phyloP scores from a whole-genome alignment of 2,797 vertebrate species.

The Lagorchestes hirsutus region DNA sequence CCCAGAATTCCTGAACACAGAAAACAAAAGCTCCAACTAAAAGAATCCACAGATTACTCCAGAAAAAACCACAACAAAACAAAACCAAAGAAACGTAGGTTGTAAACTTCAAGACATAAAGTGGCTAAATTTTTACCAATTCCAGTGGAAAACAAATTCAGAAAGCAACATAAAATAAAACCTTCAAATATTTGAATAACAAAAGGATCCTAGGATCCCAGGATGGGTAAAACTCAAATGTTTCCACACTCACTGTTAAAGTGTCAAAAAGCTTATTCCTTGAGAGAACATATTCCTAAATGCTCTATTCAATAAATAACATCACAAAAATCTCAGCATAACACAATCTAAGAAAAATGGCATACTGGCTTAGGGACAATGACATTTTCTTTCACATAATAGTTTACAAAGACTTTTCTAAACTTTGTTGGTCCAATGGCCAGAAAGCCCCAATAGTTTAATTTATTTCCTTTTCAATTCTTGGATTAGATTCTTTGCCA shows the following conservation, averaged over 20 bases:
- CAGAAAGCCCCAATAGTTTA: not conserved
- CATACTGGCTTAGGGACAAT: not conserved
- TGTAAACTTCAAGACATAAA: not conserved
- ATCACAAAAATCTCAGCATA: not conserved
- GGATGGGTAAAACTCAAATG: not conserved
- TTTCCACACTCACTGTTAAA: not conserved
- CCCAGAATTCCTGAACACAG: not conserved
- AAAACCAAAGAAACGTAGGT: not conserved
- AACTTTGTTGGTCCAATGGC: not conserved
- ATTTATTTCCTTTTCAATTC: not conserved
- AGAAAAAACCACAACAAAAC: not conserved
- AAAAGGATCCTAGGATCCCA: not conserved
- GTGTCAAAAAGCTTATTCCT: not conserved
- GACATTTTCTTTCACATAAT: not conserved
- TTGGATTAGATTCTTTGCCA: not conserved
- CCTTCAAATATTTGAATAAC: not conserved
- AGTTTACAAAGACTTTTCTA: not conserved
- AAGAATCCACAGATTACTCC: not conserved
- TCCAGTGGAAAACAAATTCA: too few relatives aligned
- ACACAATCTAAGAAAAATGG: not conserved
- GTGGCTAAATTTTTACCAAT: too few relatives aligned
- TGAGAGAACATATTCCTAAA: not conserved
- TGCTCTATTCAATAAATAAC: not conserved
- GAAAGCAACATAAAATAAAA: too few relatives aligned
- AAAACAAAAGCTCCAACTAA: not conserved